These are phyloP conservation scores for Machimus atricapillus DNA, from an alignment of 2,888 invertebrate genomes.

Conservation along the genomic window DNA sequence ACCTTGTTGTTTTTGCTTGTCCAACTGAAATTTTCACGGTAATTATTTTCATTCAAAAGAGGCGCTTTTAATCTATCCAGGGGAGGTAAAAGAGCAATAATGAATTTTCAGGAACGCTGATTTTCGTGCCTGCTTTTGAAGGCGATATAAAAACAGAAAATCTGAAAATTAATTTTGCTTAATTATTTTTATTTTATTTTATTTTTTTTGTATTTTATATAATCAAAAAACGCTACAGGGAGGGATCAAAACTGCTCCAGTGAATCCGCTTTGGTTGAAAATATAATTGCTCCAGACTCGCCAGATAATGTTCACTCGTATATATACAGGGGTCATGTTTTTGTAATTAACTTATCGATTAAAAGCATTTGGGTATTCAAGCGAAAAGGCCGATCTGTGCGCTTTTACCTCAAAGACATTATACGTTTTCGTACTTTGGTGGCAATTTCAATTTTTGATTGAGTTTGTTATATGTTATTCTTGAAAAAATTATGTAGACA, in stretches of 20 bases:
- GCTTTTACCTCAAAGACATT: too few species aligned
- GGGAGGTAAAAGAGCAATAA: neutral
- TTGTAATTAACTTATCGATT: neutral
- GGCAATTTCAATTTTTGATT: too few species aligned
- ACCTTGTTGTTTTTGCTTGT: neutral
- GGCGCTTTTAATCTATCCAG: neutral
- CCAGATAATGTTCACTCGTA: neutral
- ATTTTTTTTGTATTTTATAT: neutral
- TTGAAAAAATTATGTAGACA: too few species aligned
- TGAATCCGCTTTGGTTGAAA: neutral
- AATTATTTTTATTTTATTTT: neutral
- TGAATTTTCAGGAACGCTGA: neutral
- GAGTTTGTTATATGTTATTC: too few species aligned
- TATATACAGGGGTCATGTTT: too few species aligned
- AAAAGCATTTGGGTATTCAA: neutral
- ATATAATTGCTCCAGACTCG: neutral
- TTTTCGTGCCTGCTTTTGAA: neutral
- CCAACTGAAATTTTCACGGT: neutral
- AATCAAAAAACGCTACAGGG: neutral
- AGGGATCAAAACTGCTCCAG: neutral
- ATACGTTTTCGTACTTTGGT: too few species aligned
- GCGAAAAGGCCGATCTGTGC: too few species aligned
- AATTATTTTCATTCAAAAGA: neutral
- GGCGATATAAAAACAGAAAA: neutral
- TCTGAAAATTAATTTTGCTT: neutral